Conservation (phyloP, 2,797 vertebrate genomes). For the Muraenolepis orangiensis region DNA sequence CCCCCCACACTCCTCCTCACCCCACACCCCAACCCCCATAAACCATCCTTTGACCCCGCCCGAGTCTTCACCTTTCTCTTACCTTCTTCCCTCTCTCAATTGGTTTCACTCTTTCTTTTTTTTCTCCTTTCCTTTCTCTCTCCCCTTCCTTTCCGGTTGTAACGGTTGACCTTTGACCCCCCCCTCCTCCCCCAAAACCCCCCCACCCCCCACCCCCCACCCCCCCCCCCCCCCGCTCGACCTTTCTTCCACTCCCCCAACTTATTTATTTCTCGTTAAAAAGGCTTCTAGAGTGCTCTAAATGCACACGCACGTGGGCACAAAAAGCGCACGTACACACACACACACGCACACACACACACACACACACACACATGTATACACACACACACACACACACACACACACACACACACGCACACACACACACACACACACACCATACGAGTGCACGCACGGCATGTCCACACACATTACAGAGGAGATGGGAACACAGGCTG, state of each 20-base stretch:
- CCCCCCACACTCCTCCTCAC: slow-evolving; percentile 32
- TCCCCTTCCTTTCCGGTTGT: not conserved
- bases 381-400: slow-evolving; percentile 4
- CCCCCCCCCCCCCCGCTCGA: no score
- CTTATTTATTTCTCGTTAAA: not conserved
- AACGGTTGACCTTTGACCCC: not conserved
- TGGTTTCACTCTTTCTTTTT: slow-evolving; percentile 13
- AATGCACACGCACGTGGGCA: not conserved
- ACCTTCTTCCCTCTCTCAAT: slow-evolving; percentile 8
- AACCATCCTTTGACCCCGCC: not conserved
- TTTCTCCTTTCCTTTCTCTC: not conserved
- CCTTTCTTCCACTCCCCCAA: not conserved
- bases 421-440: not conserved
- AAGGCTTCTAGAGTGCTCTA: not conserved
- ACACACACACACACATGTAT: not conserved
- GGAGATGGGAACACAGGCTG: not conserved
- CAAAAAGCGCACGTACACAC: slow-evolving; percentile 8
- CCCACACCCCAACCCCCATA: slow-evolving; percentile 30
- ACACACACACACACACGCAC: slow-evolving; percentile 1
- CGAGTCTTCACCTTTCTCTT: slow-evolving; percentile 41
- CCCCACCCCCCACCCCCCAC: no score
- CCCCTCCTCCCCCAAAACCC: no score
- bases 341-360: slow-evolving; percentile 9
- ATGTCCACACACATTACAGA: not conserved
- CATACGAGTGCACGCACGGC: no score